These are phyloP conservation scores for Hyposmocoma kahamanoa DNA, from an alignment of 1,140 invertebrate genomes.

Conservation along the genomic window DNA sequence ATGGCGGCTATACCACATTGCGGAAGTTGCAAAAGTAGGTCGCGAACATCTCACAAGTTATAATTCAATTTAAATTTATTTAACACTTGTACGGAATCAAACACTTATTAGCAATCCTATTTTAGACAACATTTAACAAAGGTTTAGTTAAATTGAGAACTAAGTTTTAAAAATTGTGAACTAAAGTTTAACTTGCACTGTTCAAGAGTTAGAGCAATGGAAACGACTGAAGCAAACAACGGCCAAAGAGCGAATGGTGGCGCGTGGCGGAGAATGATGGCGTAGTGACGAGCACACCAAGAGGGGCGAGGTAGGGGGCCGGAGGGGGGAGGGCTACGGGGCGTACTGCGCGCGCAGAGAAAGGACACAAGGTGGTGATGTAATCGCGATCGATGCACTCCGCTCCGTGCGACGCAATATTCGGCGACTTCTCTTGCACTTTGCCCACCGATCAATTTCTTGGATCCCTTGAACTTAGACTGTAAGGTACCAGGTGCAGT, in stretches of 20 bases:
- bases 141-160: constrained; percentile 16
- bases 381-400: constrained; percentile 70
- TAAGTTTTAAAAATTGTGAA: constrained; percentile 30
- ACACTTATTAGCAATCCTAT: constrained; percentile 4
- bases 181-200: constrained; percentile 46
- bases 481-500: too few relatives aligned
- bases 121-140: background rate
- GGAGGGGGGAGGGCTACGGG: constrained; percentile 21
- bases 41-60: constrained; percentile 38
- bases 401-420: constrained; percentile 38
- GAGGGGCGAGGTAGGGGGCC: constrained; percentile 26
- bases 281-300: constrained; percentile 36
- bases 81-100: constrained; percentile 25
- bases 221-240: constrained; percentile 37
- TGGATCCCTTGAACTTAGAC: too few relatives aligned
- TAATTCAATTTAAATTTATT: constrained; percentile 19
- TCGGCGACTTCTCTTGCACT: constrained; percentile 9
- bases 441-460: too few relatives aligned
- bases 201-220: constrained; percentile 15
- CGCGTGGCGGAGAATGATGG: constrained; percentile 38
- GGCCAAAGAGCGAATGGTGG: constrained; percentile 55
- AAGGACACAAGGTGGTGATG: constrained; percentile 66
- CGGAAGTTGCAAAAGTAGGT: constrained; percentile 55
- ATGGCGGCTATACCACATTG: constrained; percentile 31
- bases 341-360: constrained; percentile 63